phyloP scores from a whole-genome alignment of 1,140 invertebrate genomes.

The Drosophila rufa region DNA sequence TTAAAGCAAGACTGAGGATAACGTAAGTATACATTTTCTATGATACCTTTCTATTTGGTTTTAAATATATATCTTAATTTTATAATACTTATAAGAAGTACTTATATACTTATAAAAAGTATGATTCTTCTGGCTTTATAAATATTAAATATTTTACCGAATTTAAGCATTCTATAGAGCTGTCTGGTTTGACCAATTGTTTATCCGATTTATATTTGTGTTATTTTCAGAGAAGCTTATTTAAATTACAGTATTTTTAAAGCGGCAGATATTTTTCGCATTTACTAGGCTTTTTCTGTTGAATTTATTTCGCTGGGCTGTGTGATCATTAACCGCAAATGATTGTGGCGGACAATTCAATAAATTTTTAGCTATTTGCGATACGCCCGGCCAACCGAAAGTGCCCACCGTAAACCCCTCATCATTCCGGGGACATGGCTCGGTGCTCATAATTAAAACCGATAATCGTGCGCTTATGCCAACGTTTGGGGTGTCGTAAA shows the following conservation, averaged over 20 bases:
- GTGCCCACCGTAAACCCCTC: neutral
- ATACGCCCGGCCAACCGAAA: constrained; percentile 1
- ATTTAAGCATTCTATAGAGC: neutral
- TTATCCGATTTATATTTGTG: neutral
- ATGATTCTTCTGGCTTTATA: too few species aligned
- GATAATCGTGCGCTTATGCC: constrained; percentile 54
- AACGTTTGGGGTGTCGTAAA: constrained; percentile 26
- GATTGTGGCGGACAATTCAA: constrained; percentile 58
- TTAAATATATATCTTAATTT: too few species aligned
- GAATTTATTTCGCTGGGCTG: constrained; percentile 25
- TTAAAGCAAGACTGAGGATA: constrained; percentile 1
- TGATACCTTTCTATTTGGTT: neutral
- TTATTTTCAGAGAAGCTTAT: neutral
- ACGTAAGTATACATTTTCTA: constrained; percentile 9
- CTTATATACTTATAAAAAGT: too few species aligned
- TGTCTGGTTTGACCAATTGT: neutral
- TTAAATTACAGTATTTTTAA: neutral
- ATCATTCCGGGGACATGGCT: neutral
- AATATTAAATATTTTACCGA: neutral
- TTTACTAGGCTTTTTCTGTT: neutral
- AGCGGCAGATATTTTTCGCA: neutral
- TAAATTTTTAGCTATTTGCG: constrained; percentile 60
- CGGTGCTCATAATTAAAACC: constrained; percentile 61
- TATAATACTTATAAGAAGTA: too few species aligned
- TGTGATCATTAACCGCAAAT: constrained; percentile 50